phyloP scores from a whole-genome alignment of 2,113 vertebrate species.

The Trematomus loennbergii region DNA sequence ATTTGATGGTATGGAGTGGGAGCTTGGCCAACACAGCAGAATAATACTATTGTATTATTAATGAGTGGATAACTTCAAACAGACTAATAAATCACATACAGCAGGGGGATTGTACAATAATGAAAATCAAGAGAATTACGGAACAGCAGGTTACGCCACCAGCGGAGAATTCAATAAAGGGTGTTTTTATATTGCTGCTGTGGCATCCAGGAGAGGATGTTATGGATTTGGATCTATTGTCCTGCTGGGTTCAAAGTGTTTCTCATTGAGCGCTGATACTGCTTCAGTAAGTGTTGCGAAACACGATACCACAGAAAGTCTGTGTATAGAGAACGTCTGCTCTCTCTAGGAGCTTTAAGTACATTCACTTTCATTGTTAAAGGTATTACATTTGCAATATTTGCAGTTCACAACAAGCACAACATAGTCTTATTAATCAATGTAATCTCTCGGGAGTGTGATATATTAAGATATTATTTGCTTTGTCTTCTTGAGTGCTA shows the following conservation, averaged over 20 bases:
- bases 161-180: slow-evolving; percentile 27
- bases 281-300: slow-evolving; percentile 35
- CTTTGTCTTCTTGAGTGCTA: slow-evolving; percentile 42
- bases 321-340: slow-evolving; percentile 20
- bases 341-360: slow-evolving; percentile 1
- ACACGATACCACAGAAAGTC: slow-evolving; percentile 18
- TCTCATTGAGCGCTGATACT: slow-evolving; percentile 37
- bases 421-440: slow-evolving; percentile 49
- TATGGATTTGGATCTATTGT: slow-evolving; percentile 32
- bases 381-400: slow-evolving; percentile 29
- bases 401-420: slow-evolving; percentile 26
- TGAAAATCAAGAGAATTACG: slow-evolving; percentile 32
- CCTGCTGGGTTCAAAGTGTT: slow-evolving; percentile 43
- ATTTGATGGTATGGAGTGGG: slow-evolving; percentile 5
- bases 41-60: slow-evolving; percentile 11
- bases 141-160: slow-evolving; percentile 33
- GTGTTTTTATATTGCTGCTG: slow-evolving; percentile 22
- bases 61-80: slow-evolving; percentile 43
- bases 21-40: neutral
- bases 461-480: slow-evolving; percentile 51
- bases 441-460: neutral
- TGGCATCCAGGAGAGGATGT: slow-evolving; percentile 11
- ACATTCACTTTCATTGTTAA: slow-evolving; percentile 46
- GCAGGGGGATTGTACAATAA: slow-evolving; percentile 10
- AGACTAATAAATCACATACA: slow-evolving; percentile 35